Evolutionary conservation across 2,113 vertebrate genomes (phyloP), one percentile per base, ranked within the genome.

Genomic region (Pseudopipra pipra): DNA sequence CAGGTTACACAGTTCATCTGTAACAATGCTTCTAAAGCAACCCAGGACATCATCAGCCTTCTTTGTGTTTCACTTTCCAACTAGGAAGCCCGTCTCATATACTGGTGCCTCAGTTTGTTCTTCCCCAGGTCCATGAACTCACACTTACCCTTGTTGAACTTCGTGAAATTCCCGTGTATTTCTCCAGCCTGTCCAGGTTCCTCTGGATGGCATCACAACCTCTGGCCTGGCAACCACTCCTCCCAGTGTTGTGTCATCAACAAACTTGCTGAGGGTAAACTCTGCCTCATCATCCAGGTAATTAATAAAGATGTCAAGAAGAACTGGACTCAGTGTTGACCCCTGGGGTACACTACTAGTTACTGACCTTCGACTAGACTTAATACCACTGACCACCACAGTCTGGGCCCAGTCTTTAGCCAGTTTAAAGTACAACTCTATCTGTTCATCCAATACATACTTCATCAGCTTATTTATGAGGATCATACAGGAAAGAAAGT

Each of bases 381-480:
- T 61, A 18, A 22, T 8, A 33, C 6, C 30, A 46, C 61, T 41
- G 23, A 43, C 8, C 6, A 28, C n/a, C 14, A 39, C 0, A 0
- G 31, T 41, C 24, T 12, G 6, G 15, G 12, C 11, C 18, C 37
- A 83, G 56, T 9, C 28, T 62, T 73, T 17, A 37, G 54, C 5
- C 46, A 51, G 8, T 41, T 86, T 78, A 65, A 16, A 65, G 27
- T 39, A 31, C 13, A 35, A 10, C 18, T 49, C n/a, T 18, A 8
- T 59, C 49, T 70, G 7, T 20, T 73, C n/a, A 58, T 44, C 27
- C 20, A 61, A 19, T 16, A 7, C 10, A 47, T 16, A 27, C 7
- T 43, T 77, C 27, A 22, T 31, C 15, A 80, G 13, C 24, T 84
- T 68, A 21, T 84, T 25, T 54, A 35, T 9, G 21, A 66, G 17